Evolutionary conservation across 2,797 vertebrate species (phyloP), one percentile per base, ranked within the genome.

Genomic region (Thaleichthys pacificus): DNA sequence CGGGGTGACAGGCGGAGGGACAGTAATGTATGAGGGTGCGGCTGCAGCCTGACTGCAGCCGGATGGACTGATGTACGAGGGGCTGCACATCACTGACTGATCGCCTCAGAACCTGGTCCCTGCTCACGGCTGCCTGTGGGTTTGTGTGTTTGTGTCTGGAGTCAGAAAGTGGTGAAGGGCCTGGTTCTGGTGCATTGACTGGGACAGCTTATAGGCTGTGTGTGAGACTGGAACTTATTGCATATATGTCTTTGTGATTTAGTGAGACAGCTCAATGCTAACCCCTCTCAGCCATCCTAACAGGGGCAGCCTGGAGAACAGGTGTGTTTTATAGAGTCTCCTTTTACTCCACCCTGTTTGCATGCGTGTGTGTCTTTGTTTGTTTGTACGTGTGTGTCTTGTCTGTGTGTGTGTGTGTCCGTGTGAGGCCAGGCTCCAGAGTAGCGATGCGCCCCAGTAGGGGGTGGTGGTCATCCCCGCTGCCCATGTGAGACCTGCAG

Each of bases 151-250:
- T 70, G 70, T 61, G 68, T 57, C 28, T 57, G 8, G 80, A 84
- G 82, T 70, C 80, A 61, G 77, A 85, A 80, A 85, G 88, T 86
- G 80, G 84, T 84, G 82, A 89, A 90, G 87, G 82, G 81, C 78
- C 78, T 89, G 86, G 84, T 92, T 91, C 89, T 84, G 83, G 82
- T 86, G 84, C 73, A 75, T 80, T 85, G 85, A 85, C 77, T 68
- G 86, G 80, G 80, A 80, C 72, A 82, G 86, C 78, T 85, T 86
- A 87, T 90, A 83, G 79, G 90, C 54, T 70, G 84, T 14, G 62
- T 82, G 72, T 75, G 72, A 86, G 83, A 72, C 87, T 86, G 86
- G 88, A 92, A 92, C 91, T 91, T 91, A 92, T 91, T 80, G 89
- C 80, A 89, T 91, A 88, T n/a, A n/a, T n/a, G n/a, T 24, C 22